Evolutionary conservation across 1,140 invertebrate species (phyloP), one percentile per base, ranked within the genome.

Genomic region (Harlomillsia oculata): DNA sequence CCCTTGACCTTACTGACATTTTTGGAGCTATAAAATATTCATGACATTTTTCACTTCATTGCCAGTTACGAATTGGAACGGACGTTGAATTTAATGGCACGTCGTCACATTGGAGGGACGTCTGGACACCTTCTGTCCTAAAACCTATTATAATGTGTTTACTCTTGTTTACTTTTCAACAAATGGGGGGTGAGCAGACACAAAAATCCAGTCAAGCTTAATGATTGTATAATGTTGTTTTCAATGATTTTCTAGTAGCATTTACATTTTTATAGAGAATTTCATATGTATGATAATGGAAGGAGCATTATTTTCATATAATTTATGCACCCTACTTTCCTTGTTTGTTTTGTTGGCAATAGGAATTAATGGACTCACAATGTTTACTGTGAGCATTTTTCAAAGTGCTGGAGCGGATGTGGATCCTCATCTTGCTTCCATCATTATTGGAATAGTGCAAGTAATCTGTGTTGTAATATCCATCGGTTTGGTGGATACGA

Each of bases 321-420:
- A n/a, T n/a, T n/a, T n/a, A n/a, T n/a, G n/a, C n/a, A n/a, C n/a
- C n/a, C n/a, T n/a, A n/a, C n/a, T n/a, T n/a, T n/a, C n/a, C n/a
- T n/a, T n/a, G n/a, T n/a, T n/a, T n/a, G n/a, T n/a, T n/a, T n/a
- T n/a, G n/a, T n/a, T n/a, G n/a, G n/a, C n/a, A 44, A 44, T 23
- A 59, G n/a, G n/a, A 68, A 75, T 5, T 75, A 76, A 36, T 75
- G 76, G 63, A 73, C 72, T 13, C 69, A 77, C 16, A 74, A 75
- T 65, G 75, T 75, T 56, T 76, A 74, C 58, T 71, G 73, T 73
- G 2, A 67, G 70, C 25, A 77, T 77, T 23, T 75, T 77, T 56
- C 62, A 70, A 50, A 65, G 56, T 52, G 81, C 87, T 16, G 85
- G 85, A 29, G 83, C 80, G 57, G 71, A 75, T n/a, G 71, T 89